Evolutionary conservation across 2,888 invertebrate species (phyloP).

Genomic region (Desoria tigrina): DNA sequence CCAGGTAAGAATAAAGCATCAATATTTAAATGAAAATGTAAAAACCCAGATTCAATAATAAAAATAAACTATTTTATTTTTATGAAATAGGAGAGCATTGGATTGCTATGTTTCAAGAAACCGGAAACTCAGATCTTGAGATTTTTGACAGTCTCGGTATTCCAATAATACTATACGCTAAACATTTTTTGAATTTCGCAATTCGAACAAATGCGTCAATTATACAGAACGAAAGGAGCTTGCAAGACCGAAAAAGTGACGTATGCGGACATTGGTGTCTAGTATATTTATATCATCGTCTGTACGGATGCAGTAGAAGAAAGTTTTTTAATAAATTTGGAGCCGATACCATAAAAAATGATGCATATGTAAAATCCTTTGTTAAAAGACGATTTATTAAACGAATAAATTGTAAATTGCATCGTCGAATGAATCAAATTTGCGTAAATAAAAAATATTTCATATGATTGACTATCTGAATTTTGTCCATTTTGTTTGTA

Average conservation of each 20-base stretch:
- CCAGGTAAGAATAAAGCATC: not conserved
- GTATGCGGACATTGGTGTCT: constrained; percentile 19
- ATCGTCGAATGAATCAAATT: no score
- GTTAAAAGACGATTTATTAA: no score
- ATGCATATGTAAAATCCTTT: not conserved
- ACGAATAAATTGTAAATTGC: no score
- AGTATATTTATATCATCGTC: constrained; percentile 2
- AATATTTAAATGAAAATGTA: not conserved
- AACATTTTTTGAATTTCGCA: constrained; percentile 15
- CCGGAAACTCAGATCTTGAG: not conserved
- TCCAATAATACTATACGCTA: constrained; percentile 1
- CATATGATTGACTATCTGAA: no score
- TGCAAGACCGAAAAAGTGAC: not conserved
- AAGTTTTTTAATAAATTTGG: not conserved
- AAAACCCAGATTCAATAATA: no score
- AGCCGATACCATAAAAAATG: not conserved
- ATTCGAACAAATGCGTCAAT: not conserved
- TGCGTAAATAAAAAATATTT: no score
- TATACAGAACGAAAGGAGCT: constrained; percentile 7
- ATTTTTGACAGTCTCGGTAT: constrained; percentile 16
- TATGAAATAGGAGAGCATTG: constrained; percentile 10
- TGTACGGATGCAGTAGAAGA: not conserved
- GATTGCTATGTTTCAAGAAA: not conserved
- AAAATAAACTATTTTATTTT: no score
- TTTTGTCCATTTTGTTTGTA: no score